Evolutionary conservation across 2,113 vertebrate genomes (phyloP).

Genomic region (Neogobius melanostomus): DNA sequence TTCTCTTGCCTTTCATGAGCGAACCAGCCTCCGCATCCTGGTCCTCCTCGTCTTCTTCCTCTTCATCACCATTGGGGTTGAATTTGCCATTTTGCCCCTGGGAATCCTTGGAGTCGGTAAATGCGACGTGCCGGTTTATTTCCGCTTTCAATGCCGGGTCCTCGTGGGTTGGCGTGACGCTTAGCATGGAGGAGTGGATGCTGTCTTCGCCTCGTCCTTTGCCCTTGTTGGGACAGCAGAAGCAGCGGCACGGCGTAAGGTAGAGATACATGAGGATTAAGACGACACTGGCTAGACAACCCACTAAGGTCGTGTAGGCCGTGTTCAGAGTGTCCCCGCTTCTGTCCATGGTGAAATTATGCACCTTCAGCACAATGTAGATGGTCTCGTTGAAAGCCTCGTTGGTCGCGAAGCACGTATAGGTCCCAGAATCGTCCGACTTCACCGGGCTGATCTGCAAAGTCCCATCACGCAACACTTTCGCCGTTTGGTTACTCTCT

Average conservation of each 20-base stretch:
- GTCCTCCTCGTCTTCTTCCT: conserved; percentile 67
- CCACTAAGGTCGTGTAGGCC: conserved; percentile 95
- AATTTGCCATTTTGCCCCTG: conserved; percentile 90
- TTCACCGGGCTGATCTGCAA: conserved; percentile 79
- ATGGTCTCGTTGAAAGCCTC: conserved; percentile 90
- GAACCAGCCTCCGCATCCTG: conserved; percentile 66
- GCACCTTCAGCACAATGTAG: conserved; percentile 89
- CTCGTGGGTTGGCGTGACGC: conserved; percentile 88
- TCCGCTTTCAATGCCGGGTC: conserved; percentile 75
- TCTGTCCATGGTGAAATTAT: conserved; percentile 87
- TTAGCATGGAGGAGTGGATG: conserved; percentile 94
- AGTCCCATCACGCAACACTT: conserved; percentile 79
- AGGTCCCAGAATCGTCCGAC: conserved; percentile 85
- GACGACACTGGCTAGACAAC: conserved; percentile 93
- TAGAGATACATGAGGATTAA: conserved; percentile 96
- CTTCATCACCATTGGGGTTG: conserved; percentile 79
- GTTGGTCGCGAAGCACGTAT: conserved; percentile 86
- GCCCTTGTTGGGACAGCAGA: conserved; percentile 85
- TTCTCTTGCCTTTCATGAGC: conserved; percentile 82
- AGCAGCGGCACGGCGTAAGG: conserved; percentile 93
- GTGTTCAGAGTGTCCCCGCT: conserved; percentile 89
- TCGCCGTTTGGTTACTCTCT: conserved; percentile 78
- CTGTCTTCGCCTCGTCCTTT: conserved; percentile 86
- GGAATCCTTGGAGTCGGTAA: conserved; percentile 81
- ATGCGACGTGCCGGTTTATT: conserved; percentile 79